These are phyloP conservation scores for Lycodopsis pacificus DNA, from an alignment of 2,797 vertebrate species.

Conservation along the genomic window DNA sequence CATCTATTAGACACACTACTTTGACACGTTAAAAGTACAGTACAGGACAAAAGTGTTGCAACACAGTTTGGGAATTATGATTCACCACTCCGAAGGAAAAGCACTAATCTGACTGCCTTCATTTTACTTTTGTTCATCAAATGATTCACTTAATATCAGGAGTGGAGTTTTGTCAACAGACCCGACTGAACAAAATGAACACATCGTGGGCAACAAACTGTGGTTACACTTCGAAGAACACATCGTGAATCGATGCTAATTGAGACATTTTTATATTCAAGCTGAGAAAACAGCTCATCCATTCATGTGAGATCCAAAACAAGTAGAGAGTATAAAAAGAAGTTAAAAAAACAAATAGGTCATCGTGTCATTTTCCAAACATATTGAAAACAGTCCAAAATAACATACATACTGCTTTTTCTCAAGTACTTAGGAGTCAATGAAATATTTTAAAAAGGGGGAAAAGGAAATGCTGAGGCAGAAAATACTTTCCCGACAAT, in stretches of 20 bases:
- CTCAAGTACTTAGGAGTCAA: neutral
- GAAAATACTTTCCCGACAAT: neutral
- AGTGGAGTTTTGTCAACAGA: neutral
- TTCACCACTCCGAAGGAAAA: neutral
- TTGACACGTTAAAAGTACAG: conserved; percentile 5
- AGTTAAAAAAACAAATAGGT: conserved; percentile 2
- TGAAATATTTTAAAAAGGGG: neutral
- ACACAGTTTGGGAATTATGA: conserved; percentile 2
- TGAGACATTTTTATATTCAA: conserved; percentile 26
- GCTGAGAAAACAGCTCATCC: conserved; percentile 4
- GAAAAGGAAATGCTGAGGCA: conserved; percentile 3
- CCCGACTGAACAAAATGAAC: neutral
- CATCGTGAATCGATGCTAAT: neutral
- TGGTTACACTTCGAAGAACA: conserved; percentile 5
- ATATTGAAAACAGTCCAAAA: conserved; percentile 10
- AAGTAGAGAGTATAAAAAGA: neutral
- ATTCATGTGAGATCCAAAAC: conserved; percentile 4
- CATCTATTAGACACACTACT: conserved; percentile 12
- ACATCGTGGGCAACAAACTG: neutral
- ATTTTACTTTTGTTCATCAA: conserved; percentile 15
- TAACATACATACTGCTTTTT: conserved; percentile 4
- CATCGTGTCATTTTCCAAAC: conserved; percentile 1
- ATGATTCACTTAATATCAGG: conserved; percentile 1
- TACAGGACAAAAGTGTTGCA: neutral
- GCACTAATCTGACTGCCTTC: neutral